Percentiles rank a stretch among this genome's conserved stretches.
These are phyloP conservation scores for Gallinago stenura DNA, from an alignment of 2,797 vertebrate genomes.

Conservation along the genomic window DNA sequence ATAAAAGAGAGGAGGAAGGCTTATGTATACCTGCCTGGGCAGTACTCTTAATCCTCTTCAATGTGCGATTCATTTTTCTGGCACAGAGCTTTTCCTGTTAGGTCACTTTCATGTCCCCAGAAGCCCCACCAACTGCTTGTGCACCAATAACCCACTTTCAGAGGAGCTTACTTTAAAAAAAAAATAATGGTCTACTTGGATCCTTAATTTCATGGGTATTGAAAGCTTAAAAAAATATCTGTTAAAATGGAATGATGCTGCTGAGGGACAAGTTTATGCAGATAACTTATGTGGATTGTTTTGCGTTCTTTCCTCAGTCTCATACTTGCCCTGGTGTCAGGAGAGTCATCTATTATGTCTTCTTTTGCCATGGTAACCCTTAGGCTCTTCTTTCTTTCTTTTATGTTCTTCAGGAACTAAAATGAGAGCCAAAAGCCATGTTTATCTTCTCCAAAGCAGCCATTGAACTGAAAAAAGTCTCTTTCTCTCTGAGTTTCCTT, in stretches of 20 bases:
- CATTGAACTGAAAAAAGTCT: not conserved
- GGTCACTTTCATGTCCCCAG: not conserved
- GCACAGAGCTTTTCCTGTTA: not conserved
- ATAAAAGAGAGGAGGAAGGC: not conserved
- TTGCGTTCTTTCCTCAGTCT: not conserved
- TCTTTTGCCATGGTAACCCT: not conserved
- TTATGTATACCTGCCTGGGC: not conserved
- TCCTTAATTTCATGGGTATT: not conserved
- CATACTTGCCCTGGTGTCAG: not conserved
- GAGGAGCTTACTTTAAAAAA: not conserved
- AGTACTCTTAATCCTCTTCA: not conserved
- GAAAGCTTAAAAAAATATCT: not conserved
- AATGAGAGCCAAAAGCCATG: not conserved
- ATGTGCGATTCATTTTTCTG: not conserved
- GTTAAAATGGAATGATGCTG: not conserved
- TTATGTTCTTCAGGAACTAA: not conserved
- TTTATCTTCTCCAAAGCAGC: not conserved
- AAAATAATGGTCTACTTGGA: accelerated
- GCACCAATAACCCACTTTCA: not conserved
- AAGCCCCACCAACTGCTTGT: not conserved
- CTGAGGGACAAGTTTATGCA: not conserved
- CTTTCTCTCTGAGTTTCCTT: not conserved
- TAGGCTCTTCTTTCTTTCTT: not conserved
- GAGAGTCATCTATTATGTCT: not conserved
- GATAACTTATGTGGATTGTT: not conserved